Base-by-base conservation (phyloP, 2,113 vertebrate genomes). In the Alethe castanea region DNA sequence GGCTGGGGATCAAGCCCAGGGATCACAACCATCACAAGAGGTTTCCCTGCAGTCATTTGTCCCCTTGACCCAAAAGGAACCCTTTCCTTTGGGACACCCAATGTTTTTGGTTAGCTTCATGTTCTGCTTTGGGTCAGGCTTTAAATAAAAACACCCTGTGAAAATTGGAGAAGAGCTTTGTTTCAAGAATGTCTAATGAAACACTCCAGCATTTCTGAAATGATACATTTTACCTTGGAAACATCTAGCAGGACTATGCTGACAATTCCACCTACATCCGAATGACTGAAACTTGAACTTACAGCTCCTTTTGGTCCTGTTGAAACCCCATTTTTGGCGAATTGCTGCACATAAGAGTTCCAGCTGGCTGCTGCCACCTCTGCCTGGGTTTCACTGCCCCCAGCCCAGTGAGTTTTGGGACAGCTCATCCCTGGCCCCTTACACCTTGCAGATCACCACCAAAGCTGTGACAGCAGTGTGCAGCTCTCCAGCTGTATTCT, bases 151-250 rank as follows among this genome's bases (percentile, higher is more conserved):
- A 24, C 2, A 0, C n/a, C 61, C 61, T 33, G 8, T 45, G 76
- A 88, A 95, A 95, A 93, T 52, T 86, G 79, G 86, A 66, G 67
- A 69, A 69, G 40, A 53, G 42, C 83, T 95, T 86, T 80, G 38
- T 95, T 95, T 88, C 88, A 93, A 80, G 88, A 74, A 67, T 95
- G 82, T 92, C 94, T 93, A 65, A 88, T 88, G 29, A 97, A 94
- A 90, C 92, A 70, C 76, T 73, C 90, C 3, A 10, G 71, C 92
- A 77, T 71, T 88, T 88, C 92, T 93, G 88, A 93, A 95, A 95
- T 66, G 5, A 92, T 65, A 81, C 22, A 6, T 93, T 93, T 86
- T 90, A 57, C 90, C 52, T 92, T 36, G 76, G 60, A 95, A 95
- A 92, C 80, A 90, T 83, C 90, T 16, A 86, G 54, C 90, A 92